Evolutionary conservation across 2,797 vertebrate genomes (phyloP), one percentile per base, ranked within the genome.

Genomic region (Salmo trutta): DNA sequence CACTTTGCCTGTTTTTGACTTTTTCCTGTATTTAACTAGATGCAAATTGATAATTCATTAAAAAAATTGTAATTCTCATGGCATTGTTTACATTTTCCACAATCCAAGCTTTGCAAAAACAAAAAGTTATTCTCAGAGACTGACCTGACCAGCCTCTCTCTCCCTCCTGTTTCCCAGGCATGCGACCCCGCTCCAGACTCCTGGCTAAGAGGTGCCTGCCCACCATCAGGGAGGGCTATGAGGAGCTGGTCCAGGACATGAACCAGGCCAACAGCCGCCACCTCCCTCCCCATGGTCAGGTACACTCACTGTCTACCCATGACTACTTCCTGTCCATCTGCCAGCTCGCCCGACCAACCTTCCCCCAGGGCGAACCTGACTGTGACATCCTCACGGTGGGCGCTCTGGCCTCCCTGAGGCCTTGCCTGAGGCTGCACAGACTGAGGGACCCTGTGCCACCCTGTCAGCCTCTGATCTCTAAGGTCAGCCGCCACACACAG

Each of bases 191-290:
- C 74, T 85, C 92, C 78, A 88, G 89, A 77, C 0, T 91, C 78
- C 89, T 85, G 59, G 80, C 88, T 51, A 87, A 91, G 10, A 92
- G 92, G 70, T 84, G 91, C 74, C 90, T 95, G 53, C 93, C 93
- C 76, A 94, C 93, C 75, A 94, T 95, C 59, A 51, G 87, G 0
- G 94, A 94, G 79, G 85, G 91, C 47, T 88, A 91, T 0, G 94
- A 94, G 82, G 93, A 95, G 36, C 84, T 71, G 0, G 76, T 91
- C 66, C 91, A 93, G 72, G 93, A 94, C 8, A 77, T 82, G 79
- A 86, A 88, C 82, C 86, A 89, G 71, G 84, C 79, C 71, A 78
- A 86, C 21, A 91, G 82, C 31, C 5, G 4, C 6, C 10, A 89
- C 75, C 88, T 41, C 3, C 78, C 71, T 31, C 0, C 77, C 3